These are phyloP conservation scores for Pristionchus japonicus DNA, from an alignment of 2,888 invertebrate species.

Conservation along the genomic window DNA sequence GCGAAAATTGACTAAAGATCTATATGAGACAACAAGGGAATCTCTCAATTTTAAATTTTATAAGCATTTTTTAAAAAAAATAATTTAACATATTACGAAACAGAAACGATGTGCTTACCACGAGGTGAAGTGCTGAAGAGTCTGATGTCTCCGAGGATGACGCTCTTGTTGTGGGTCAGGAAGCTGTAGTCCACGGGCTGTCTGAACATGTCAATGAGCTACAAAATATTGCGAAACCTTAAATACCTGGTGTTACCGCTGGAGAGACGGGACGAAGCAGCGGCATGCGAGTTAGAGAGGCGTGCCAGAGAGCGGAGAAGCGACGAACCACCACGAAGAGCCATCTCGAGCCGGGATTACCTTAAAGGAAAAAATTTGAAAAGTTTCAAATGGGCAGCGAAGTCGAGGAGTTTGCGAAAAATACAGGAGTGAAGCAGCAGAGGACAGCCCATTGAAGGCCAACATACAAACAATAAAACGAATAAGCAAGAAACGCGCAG, in stretches of 20 bases:
- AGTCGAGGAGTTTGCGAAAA: not conserved
- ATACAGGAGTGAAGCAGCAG: not conserved
- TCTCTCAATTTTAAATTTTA: no score
- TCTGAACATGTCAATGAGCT: not conserved
- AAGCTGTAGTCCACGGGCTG: constrained; percentile 35
- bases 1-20: not conserved
- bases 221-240: not conserved
- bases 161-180: not conserved
- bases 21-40: not conserved
- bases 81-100: not conserved
- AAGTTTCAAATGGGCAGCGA: not conserved
- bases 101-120: not conserved
- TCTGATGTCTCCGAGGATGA: constrained; percentile 39
- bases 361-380: not conserved
- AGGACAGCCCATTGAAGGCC: not conserved
- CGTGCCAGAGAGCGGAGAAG: constrained; percentile 46
- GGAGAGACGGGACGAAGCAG: constrained; percentile 39
- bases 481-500: no score
- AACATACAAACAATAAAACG: not conserved
- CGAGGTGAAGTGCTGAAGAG: constrained; percentile 44
- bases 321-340: constrained; percentile 47
- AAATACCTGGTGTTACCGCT: constrained; percentile 12
- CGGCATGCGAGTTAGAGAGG: constrained; percentile 41
- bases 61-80: no score
- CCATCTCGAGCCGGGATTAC: constrained; percentile 38